Percentiles rank a stretch among this genome's conserved stretches.
phyloP scores from a whole-genome alignment of 2,888 invertebrate genomes.

The Drosophila mayaguana region DNA sequence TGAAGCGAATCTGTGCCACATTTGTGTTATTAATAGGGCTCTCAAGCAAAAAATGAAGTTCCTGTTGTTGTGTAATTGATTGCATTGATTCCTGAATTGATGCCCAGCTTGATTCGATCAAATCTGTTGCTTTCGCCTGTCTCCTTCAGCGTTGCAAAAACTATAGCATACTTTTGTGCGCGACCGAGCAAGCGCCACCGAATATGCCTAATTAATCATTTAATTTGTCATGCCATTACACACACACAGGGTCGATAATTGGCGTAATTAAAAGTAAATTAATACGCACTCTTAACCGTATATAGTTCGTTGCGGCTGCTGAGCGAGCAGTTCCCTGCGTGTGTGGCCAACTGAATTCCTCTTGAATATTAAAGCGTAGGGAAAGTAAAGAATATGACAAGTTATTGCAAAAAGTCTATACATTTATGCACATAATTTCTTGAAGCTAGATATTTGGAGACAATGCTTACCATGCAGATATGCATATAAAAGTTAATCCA shows the following conservation, averaged over 20 bases:
- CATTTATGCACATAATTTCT: too few species aligned
- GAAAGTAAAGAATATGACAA: too few species aligned
- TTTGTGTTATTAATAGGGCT: constrained; percentile 57
- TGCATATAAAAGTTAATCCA: background rate
- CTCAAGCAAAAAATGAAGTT: constrained; percentile 62
- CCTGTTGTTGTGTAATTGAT: constrained; percentile 52
- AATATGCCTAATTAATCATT: constrained; percentile 63
- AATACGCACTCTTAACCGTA: constrained; percentile 36
- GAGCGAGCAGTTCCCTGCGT: background rate
- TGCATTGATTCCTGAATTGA: constrained; percentile 26
- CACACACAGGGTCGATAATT: background rate
- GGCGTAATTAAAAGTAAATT: constrained; percentile 57
- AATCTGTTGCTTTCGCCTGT: constrained; percentile 32
- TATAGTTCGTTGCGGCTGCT: background rate
- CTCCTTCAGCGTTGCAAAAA: constrained; percentile 1
- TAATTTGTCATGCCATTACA: constrained; percentile 48
- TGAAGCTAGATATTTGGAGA: too few species aligned
- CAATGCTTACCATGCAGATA: too few species aligned
- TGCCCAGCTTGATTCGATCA: constrained; percentile 9
- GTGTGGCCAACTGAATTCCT: constrained; percentile 19
- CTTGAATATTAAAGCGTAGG: constrained; percentile 7
- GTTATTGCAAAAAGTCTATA: too few species aligned
- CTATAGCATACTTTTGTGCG: constrained; percentile 59
- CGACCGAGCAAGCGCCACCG: background rate
- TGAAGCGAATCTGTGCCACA: constrained; percentile 45